Evolutionary conservation across 2,113 vertebrate genomes (phyloP).

Genomic region (Psephotus haematonotus): DNA sequence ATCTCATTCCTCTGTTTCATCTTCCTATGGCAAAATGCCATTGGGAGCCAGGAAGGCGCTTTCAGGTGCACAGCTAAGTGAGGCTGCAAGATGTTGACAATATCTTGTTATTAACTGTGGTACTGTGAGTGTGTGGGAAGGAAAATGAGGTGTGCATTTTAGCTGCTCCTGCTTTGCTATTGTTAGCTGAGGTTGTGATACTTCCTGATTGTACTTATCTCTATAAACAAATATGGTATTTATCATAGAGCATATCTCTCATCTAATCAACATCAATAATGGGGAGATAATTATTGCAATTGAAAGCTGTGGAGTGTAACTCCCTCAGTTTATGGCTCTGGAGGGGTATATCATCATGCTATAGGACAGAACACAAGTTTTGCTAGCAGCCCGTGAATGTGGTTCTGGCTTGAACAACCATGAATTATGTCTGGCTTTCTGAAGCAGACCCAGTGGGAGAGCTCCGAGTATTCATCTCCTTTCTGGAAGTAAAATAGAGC

Average conservation of each 20-base stretch:
- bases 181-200: background rate
- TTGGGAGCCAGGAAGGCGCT: background rate
- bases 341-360: background rate
- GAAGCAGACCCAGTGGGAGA: background rate
- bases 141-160: accelerated
- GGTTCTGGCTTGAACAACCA: accelerated
- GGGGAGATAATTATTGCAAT: background rate
- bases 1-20: background rate
- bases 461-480: background rate
- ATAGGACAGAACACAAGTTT: background rate
- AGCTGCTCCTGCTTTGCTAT: background rate
- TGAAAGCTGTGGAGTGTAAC: background rate
- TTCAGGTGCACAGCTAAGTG: background rate
- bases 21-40: background rate
- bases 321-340: background rate
- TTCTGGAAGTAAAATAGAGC: conserved; percentile 17
- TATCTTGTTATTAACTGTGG: background rate
- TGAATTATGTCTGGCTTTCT: background rate
- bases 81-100: background rate
- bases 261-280: background rate
- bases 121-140: background rate
- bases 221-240: background rate
- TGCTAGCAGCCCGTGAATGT: background rate
- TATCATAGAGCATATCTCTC: background rate
- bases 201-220: background rate